Conservation (phyloP, 1,140 invertebrate genomes). For the Drosophila truncata region DNA sequence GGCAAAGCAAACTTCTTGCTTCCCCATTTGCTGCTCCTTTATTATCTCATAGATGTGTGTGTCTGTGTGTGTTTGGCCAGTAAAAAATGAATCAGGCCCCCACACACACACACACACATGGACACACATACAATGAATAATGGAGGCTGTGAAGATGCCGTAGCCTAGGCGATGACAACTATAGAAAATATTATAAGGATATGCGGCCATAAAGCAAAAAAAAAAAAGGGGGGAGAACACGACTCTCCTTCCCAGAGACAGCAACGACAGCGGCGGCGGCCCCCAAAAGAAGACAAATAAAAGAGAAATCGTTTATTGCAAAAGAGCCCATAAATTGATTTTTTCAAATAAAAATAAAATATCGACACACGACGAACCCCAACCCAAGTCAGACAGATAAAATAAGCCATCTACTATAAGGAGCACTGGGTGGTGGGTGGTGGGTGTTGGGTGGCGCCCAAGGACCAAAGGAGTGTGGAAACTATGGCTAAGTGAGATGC, state of each 20-base stretch:
- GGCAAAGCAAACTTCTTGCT: conserved; percentile 35
- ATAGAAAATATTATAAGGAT: conserved; percentile 83
- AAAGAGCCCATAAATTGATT: conserved; percentile 83
- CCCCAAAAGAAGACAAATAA: conserved; percentile 70
- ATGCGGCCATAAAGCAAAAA: conserved; percentile 77
- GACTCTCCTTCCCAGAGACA: neutral
- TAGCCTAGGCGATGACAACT: conserved; percentile 75
- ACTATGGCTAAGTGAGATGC: conserved; percentile 44
- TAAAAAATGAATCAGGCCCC: conserved; percentile 46
- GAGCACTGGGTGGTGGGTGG: neutral
- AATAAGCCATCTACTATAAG: conserved; percentile 69
- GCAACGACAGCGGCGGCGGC: conserved; percentile 12
- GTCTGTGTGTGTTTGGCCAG: conserved; percentile 2
- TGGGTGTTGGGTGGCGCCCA: neutral
- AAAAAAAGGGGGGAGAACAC: neutral
- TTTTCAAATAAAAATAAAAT: conserved; percentile 84
- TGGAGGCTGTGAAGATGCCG: conserved; percentile 35
- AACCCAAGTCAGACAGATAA: conserved; percentile 56
- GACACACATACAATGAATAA: conserved; percentile 61
- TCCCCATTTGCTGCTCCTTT: conserved; percentile 26
- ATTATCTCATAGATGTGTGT: conserved; percentile 27
- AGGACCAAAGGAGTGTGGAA: conserved; percentile 18
- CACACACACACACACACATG: conserved; percentile 8
- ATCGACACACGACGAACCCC: conserved; percentile 53
- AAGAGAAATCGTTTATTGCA: conserved; percentile 83